Evolutionary conservation across 2,888 invertebrate genomes (phyloP).

Genomic region (Cantharis lateralis): DNA sequence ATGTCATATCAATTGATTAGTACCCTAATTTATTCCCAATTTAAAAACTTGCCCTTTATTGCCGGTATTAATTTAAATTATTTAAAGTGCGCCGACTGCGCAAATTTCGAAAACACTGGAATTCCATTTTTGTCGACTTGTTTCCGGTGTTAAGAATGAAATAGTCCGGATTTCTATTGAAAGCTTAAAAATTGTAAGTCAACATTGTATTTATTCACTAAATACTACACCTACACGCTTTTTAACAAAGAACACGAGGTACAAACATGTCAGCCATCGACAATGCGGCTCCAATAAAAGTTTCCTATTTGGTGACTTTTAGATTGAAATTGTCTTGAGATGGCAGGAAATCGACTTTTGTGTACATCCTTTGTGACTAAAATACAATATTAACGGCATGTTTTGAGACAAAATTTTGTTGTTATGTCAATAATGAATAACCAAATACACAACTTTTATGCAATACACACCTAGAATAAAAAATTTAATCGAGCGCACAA

Average conservation of each 20-base stretch:
- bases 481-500: not conserved
- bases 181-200: constrained; percentile 32
- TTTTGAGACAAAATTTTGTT: not conserved
- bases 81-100: not conserved
- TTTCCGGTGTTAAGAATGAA: constrained; percentile 28
- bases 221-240: constrained; percentile 33
- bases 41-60: not conserved
- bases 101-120: not conserved
- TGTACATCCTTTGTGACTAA: not conserved
- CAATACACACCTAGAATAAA: not conserved
- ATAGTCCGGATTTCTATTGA: constrained; percentile 21
- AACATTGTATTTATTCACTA: constrained; percentile 31
- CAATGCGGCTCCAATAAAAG: constrained; percentile 14
- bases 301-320: constrained; percentile 5
- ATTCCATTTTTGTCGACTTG: constrained; percentile 15
- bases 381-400: not conserved
- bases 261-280: constrained; percentile 36
- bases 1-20: constrained; percentile 2
- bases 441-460: not conserved
- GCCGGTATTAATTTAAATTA: not conserved
- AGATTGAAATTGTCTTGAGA: constrained; percentile 9
- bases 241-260: constrained; percentile 40
- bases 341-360: constrained; percentile 11
- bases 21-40: not conserved
- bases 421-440: constrained; percentile 1